phyloP scores from a whole-genome alignment of 2,113 vertebrate species.

The Aspiorhynchus laticeps region DNA sequence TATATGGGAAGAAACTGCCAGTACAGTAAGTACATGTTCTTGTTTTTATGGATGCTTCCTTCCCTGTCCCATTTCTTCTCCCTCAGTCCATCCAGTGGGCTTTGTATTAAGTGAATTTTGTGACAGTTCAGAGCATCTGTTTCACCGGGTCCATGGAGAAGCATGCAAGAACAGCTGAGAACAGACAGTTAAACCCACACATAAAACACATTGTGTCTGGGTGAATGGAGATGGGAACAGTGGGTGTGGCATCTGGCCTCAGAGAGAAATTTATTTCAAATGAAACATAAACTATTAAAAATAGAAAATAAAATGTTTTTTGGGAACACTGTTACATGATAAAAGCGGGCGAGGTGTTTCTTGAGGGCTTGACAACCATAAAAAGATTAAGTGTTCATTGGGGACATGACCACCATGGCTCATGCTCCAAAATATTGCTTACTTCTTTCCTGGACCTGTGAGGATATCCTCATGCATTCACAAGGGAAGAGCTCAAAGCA shows the following conservation, averaged over 20 bases:
- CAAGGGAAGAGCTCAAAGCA: neutral
- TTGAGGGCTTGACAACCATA: neutral
- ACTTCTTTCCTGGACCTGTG: neutral
- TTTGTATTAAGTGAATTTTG: constrained; percentile 16
- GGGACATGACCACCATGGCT: neutral
- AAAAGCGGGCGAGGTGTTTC: neutral
- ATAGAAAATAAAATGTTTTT: neutral
- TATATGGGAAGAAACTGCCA: constrained; percentile 99
- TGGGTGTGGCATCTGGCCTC: neutral
- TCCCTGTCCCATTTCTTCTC: neutral
- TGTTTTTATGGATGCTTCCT: constrained; percentile 8
- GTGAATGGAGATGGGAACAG: neutral
- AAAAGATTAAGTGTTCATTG: neutral
- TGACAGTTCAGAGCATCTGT: constrained; percentile 32
- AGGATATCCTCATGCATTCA: neutral
- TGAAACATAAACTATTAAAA: neutral
- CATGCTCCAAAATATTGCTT: neutral
- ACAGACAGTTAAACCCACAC: neutral
- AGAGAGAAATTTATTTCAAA: neutral
- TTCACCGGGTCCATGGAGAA: neutral
- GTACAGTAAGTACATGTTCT: constrained; percentile 85
- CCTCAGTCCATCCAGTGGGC: neutral
- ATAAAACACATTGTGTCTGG: neutral
- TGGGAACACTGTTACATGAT: neutral
- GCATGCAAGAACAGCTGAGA: neutral